Evolutionary conservation across 2,797 vertebrate species (phyloP).

Genomic region (Orestias chungarensis): DNA sequence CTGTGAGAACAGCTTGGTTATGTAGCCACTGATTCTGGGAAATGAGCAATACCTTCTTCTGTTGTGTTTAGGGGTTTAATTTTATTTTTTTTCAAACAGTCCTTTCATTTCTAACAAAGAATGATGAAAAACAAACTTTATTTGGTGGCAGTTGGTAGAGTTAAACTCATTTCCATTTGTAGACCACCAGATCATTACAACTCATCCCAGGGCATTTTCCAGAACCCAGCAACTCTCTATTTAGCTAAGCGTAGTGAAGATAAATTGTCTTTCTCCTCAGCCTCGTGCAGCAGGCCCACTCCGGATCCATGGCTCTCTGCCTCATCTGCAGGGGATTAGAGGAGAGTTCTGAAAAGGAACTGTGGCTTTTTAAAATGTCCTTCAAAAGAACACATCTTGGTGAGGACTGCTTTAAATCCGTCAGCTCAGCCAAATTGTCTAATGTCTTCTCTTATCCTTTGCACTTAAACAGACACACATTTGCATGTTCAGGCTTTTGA

Average conservation of each 20-base stretch:
- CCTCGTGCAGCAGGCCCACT: slow-evolving; percentile 4
- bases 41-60: background rate
- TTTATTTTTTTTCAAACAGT: background rate
- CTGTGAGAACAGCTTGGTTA: background rate
- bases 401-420: slow-evolving; percentile 10
- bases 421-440: slow-evolving; percentile 8
- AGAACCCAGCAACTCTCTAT: background rate
- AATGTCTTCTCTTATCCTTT: slow-evolving; percentile 23
- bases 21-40: slow-evolving; percentile 2
- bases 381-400: slow-evolving; percentile 4
- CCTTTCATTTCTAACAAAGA: background rate
- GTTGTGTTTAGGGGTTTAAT: background rate
- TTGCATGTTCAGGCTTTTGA: slow-evolving; percentile 6
- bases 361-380: background rate
- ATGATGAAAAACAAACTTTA: background rate
- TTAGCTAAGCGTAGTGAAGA: slow-evolving; percentile 2
- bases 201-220: slow-evolving; percentile 4
- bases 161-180: slow-evolving; percentile 4
- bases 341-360: background rate
- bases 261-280: background rate
- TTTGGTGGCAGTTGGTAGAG: background rate
- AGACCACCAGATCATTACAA: background rate
- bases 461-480: slow-evolving; percentile 22
- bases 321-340: slow-evolving; percentile 4
- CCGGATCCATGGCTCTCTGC: background rate